Evolutionary conservation across 1,140 invertebrate species (phyloP).

Genomic region (Aleiodes sp.): DNA sequence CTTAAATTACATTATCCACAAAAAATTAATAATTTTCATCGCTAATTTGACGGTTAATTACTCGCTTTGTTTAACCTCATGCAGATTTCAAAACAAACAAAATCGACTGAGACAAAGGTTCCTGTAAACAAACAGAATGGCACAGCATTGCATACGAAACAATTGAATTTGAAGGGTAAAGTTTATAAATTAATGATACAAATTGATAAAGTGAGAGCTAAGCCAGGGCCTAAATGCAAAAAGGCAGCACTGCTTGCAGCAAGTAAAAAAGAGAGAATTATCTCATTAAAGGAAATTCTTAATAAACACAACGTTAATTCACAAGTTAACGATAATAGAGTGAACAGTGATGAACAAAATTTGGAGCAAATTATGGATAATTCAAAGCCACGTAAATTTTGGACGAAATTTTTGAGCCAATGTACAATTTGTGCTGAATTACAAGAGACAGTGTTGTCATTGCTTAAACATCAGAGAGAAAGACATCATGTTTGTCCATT

Average conservation of each 20-base stretch:
- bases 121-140: neutral
- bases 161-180: slow-evolving; percentile 22
- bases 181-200: slow-evolving; percentile 54
- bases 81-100: neutral
- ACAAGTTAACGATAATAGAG: neutral
- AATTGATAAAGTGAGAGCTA: slow-evolving; percentile 54
- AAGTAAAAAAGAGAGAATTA: neutral
- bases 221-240: slow-evolving; percentile 47
- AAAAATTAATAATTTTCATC: neutral
- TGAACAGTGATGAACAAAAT: neutral
- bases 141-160: slow-evolving; percentile 19
- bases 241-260: slow-evolving; percentile 15
- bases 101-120: neutral
- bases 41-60: neutral
- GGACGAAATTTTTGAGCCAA: slow-evolving; percentile 22
- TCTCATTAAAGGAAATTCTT: neutral
- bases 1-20: neutral
- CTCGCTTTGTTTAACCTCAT: neutral
- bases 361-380: too few species aligned
- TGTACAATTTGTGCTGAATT: slow-evolving; percentile 43
- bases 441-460: slow-evolving; percentile 36
- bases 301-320: neutral
- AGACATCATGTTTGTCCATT: slow-evolving; percentile 53
- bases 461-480: slow-evolving; percentile 44
- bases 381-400: too few species aligned